Evolutionary conservation across 2,113 vertebrate species (phyloP).

Genomic region (Eolophus roseicapilla): DNA sequence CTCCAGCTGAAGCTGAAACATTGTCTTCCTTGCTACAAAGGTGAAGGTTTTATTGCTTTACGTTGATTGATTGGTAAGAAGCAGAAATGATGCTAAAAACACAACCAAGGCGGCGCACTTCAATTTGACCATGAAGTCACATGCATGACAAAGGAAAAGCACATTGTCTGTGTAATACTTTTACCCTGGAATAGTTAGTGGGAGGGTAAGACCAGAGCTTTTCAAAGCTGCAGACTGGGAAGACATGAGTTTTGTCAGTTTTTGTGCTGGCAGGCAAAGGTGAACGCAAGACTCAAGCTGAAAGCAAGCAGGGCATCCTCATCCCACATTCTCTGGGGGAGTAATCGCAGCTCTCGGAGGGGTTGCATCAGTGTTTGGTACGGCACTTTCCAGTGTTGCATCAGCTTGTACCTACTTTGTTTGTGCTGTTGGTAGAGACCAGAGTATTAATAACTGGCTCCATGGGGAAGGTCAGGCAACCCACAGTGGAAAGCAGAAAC

Average conservation of each 20-base stretch:
- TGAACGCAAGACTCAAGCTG: neutral
- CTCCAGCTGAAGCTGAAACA: fast-evolving
- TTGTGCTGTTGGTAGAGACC: neutral
- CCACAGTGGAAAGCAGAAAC: slow-evolving; percentile 59
- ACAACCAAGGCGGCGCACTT: neutral
- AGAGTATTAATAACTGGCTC: slow-evolving; percentile 52
- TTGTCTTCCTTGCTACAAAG: neutral
- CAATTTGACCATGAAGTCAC: neutral
- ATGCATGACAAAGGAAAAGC: neutral
- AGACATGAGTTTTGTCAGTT: neutral
- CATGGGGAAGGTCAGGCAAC: slow-evolving; percentile 20
- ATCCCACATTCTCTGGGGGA: neutral
- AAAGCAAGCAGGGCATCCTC: neutral
- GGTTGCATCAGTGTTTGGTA: slow-evolving; percentile 19
- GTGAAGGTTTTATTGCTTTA: slow-evolving; percentile 47
- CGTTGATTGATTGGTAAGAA: neutral
- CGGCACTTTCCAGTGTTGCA: slow-evolving; percentile 58
- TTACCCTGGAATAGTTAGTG: fast-evolving
- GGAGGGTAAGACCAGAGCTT: neutral
- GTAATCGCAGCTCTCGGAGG: neutral
- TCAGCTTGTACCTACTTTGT: slow-evolving; percentile 51
- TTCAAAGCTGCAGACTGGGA: neutral
- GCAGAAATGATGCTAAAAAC: neutral
- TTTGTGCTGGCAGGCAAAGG: neutral
- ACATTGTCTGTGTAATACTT: neutral